A percentile compares a stretch with the other conserved stretches of the same genome.
phyloP scores from a whole-genome alignment of 2,797 vertebrate species.

The Dromococcyx pavoninus region DNA sequence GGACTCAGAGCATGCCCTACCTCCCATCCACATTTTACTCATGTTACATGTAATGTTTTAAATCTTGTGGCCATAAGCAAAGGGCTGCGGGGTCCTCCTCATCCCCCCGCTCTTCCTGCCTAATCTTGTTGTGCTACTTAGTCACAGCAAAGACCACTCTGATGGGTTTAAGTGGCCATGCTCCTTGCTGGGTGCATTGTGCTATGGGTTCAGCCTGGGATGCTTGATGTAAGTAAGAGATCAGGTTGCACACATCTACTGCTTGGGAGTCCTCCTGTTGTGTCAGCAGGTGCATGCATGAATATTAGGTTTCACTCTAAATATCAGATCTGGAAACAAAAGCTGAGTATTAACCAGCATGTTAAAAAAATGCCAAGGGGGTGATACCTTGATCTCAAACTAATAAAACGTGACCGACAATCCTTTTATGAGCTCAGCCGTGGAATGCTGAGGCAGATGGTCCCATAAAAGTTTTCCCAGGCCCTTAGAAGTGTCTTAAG shows the following conservation, averaged over 20 bases:
- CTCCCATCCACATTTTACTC: neutral
- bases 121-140: slow-evolving; percentile 56
- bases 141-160: slow-evolving; percentile 33
- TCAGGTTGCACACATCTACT: neutral
- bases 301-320: neutral
- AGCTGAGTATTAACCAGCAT: neutral
- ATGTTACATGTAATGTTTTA: neutral
- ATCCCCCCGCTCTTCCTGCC: neutral
- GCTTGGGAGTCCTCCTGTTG: neutral
- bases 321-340: neutral
- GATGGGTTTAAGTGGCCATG: slow-evolving; percentile 35
- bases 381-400: neutral
- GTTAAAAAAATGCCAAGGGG: neutral
- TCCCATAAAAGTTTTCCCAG: neutral
- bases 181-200: neutral
- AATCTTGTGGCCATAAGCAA: neutral
- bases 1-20: neutral
- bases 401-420: neutral
- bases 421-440: neutral
- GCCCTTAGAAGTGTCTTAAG: neutral
- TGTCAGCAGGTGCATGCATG: neutral
- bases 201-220: neutral
- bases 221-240: neutral
- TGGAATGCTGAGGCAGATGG: neutral
- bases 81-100: neutral